Evolutionary conservation across 2,888 invertebrate species (phyloP).

Genomic region (Andrena praecox): DNA sequence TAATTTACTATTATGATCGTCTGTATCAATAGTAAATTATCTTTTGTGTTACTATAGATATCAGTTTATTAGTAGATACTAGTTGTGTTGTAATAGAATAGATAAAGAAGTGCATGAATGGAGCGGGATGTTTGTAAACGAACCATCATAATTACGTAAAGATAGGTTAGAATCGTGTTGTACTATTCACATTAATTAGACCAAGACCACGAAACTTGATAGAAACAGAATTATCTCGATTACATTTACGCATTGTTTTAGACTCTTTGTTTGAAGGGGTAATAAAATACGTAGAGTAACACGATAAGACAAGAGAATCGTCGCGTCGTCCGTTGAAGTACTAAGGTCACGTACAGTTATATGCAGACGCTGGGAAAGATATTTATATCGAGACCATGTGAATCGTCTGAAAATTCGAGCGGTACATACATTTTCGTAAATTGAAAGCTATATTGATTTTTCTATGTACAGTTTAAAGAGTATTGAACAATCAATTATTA

Average conservation of each 20-base stretch:
- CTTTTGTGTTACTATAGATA: no score
- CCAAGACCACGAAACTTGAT: not conserved
- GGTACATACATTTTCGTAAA: not conserved
- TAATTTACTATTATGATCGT: no score
- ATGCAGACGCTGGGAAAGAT: not conserved
- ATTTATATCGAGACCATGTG: slow-evolving; percentile 5
- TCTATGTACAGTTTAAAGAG: not conserved
- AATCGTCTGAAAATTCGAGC: not conserved
- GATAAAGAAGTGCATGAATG: not conserved
- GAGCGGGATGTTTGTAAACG: not conserved
- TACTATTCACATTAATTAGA: not conserved
- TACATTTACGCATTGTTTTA: not conserved
- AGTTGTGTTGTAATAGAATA: not conserved
- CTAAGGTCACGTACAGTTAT: not conserved
- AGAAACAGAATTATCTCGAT: not conserved
- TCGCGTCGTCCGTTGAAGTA: not conserved
- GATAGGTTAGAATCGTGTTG: no score
- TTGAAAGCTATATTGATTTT: not conserved
- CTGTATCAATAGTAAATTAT: no score
- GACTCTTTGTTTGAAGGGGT: not conserved
- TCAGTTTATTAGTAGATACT: no score
- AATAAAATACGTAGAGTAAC: slow-evolving; percentile 14
- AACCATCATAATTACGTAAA: not conserved
- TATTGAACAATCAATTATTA: not conserved
- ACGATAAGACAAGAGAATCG: not conserved